Evolutionary conservation across 2,797 vertebrate genomes (phyloP).

Genomic region (Lagocephalus sceleratus): DNA sequence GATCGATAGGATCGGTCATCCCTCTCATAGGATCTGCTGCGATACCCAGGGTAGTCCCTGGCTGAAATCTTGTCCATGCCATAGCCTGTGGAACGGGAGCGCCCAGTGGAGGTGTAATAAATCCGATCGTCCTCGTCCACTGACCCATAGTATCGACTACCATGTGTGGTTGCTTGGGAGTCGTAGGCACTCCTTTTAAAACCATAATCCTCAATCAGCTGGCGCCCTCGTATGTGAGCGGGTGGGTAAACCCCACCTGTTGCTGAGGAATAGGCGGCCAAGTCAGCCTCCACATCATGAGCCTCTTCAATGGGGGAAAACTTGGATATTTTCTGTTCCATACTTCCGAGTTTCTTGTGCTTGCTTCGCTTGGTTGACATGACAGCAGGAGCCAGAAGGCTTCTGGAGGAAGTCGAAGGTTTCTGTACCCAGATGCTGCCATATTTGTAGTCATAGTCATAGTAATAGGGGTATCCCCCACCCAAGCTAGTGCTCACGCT

Average conservation of each 20-base stretch:
- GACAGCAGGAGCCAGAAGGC: constrained; percentile 87
- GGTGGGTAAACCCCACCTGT: constrained; percentile 66
- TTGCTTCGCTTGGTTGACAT: constrained; percentile 94
- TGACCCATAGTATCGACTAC: constrained; percentile 84
- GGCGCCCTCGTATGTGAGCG: constrained; percentile 66
- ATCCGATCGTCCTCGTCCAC: constrained; percentile 85
- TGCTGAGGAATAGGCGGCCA: constrained; percentile 85
- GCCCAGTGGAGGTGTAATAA: constrained; percentile 79
- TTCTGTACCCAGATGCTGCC: constrained; percentile 78
- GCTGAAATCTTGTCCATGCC: constrained; percentile 88
- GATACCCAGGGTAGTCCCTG: constrained; percentile 80
- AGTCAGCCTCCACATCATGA: constrained; percentile 94
- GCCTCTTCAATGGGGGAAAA: constrained; percentile 99
- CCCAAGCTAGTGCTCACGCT: constrained; percentile 74
- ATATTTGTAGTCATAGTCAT: constrained; percentile 87
- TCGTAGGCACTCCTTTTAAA: constrained; percentile 65
- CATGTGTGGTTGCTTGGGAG: constrained; percentile 64
- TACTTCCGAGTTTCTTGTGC: constrained; percentile 90
- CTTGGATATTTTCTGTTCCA: constrained; percentile 99
- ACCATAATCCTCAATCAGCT: constrained; percentile 74
- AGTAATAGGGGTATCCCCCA: constrained; percentile 83
- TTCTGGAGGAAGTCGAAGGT: constrained; percentile 83
- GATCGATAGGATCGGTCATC: constrained; percentile 82
- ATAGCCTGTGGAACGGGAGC: constrained; percentile 87
- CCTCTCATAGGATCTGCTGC: constrained; percentile 89